phyloP scores from a whole-genome alignment of 2,797 vertebrate species.

The Gobio occitaniae region DNA sequence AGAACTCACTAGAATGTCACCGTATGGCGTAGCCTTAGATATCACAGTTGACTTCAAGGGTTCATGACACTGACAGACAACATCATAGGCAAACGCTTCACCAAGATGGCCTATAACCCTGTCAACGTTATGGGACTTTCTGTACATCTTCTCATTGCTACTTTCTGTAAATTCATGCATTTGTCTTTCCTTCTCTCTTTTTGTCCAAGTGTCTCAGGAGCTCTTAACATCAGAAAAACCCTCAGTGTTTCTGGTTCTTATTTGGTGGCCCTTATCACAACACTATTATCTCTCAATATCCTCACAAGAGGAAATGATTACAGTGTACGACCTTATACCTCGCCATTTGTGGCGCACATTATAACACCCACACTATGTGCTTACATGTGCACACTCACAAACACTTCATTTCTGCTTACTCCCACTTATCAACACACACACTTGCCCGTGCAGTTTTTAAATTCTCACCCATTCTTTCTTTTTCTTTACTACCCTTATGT shows the following conservation, averaged over 20 bases:
- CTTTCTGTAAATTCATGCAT: neutral
- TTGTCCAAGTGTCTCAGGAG: neutral
- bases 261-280: neutral
- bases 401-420: neutral
- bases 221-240: neutral
- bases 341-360: conserved; percentile 24
- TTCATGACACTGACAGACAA: neutral
- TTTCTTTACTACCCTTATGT: neutral
- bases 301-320: conserved; percentile 25
- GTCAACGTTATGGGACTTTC: neutral
- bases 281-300: neutral
- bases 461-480: conserved; percentile 1
- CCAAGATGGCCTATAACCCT: neutral
- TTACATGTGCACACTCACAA: conserved; percentile 7
- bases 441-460: neutral
- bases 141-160: neutral
- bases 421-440: conserved; percentile 28
- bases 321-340: conserved; percentile 36
- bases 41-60: neutral
- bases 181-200: neutral
- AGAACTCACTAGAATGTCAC: neutral
- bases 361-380: conserved; percentile 24
- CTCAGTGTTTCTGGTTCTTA: neutral
- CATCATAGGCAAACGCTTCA: neutral
- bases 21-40: neutral